These are phyloP conservation scores for Onthophagus sagittarius DNA, from an alignment of 2,888 invertebrate species.

Conservation along the genomic window DNA sequence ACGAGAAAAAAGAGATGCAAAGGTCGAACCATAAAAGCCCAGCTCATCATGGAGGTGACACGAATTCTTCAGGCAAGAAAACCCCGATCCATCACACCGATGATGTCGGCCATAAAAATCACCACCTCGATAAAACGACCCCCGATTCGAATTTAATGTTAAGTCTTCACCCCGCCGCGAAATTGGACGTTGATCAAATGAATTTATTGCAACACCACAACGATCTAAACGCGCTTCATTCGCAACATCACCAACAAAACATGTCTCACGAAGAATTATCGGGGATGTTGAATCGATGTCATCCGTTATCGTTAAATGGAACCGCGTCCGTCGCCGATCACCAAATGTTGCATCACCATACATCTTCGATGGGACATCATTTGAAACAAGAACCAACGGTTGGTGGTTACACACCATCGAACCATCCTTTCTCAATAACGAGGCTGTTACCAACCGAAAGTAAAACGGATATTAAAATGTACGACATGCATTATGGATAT, in stretches of 20 bases:
- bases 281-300: constrained; percentile 63
- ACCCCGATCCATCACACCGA: constrained; percentile 56
- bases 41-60: constrained; percentile 50
- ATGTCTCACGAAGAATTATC: constrained; percentile 59
- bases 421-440: constrained; percentile 93
- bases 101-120: constrained; percentile 51
- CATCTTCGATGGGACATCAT: constrained; percentile 54
- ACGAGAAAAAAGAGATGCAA: constrained; percentile 89
- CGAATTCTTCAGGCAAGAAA: constrained; percentile 55
- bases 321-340: constrained; percentile 36
- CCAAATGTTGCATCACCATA: constrained; percentile 51
- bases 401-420: constrained; percentile 67
- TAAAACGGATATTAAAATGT: constrained; percentile 89
- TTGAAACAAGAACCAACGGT: constrained; percentile 56
- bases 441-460: constrained; percentile 84
- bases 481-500: constrained; percentile 72
- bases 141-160: constrained; percentile 48
- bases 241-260: constrained; percentile 53
- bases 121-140: constrained; percentile 51
- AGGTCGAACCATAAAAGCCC: constrained; percentile 69
- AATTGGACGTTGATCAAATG: constrained; percentile 61
- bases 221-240: constrained; percentile 51
- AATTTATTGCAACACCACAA: constrained; percentile 67
- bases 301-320: constrained; percentile 49
- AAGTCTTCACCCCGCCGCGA: constrained; percentile 51